A percentile compares a stretch with the other conserved stretches of the same genome.
Conservation (phyloP, 2,888 invertebrate species). For the Acanthococcus lagerstroemiae region DNA sequence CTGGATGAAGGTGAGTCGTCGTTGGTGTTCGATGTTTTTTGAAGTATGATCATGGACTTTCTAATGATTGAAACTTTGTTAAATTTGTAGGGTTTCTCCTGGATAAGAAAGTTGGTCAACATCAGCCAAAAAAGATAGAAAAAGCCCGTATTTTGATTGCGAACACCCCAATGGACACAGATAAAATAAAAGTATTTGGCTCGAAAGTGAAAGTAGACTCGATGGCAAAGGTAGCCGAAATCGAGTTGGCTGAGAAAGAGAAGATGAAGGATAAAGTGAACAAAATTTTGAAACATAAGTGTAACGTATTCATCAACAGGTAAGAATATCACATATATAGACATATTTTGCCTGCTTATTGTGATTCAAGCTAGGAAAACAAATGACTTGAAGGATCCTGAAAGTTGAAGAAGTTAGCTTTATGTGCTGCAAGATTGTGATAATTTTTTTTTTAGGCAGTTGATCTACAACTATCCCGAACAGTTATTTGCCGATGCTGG, state of each 20-base stretch:
- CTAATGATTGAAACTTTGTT: neutral
- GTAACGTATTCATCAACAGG: constrained; percentile 34
- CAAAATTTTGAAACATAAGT: constrained; percentile 58
- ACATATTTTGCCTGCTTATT: too few relatives aligned
- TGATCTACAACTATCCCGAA: constrained; percentile 99
- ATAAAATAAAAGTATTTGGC: constrained; percentile 98
- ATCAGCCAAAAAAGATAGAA: constrained; percentile 90
- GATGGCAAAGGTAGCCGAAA: constrained; percentile 89
- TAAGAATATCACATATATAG: too few relatives aligned
- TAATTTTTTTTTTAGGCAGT: constrained; percentile 53
- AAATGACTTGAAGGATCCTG: neutral
- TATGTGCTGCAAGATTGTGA: neutral
- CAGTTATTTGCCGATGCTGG: constrained; percentile 97
- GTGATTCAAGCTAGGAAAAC: too few relatives aligned
- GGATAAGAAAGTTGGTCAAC: constrained; percentile 93
- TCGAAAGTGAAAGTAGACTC: constrained; percentile 88
- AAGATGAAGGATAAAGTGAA: constrained; percentile 99
- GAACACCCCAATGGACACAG: constrained; percentile 99
- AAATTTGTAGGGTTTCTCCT: constrained; percentile 56
- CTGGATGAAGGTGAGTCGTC: constrained; percentile 62
- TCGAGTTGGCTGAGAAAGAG: constrained; percentile 95
- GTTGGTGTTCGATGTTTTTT: neutral
- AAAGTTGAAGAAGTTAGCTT: neutral
- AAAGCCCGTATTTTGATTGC: constrained; percentile 96
- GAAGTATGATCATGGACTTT: neutral